A percentile compares a stretch with the other conserved stretches of the same genome.
These are phyloP conservation scores for Drosophila quinaria DNA, from an alignment of 2,888 invertebrate genomes.

Conservation along the genomic window DNA sequence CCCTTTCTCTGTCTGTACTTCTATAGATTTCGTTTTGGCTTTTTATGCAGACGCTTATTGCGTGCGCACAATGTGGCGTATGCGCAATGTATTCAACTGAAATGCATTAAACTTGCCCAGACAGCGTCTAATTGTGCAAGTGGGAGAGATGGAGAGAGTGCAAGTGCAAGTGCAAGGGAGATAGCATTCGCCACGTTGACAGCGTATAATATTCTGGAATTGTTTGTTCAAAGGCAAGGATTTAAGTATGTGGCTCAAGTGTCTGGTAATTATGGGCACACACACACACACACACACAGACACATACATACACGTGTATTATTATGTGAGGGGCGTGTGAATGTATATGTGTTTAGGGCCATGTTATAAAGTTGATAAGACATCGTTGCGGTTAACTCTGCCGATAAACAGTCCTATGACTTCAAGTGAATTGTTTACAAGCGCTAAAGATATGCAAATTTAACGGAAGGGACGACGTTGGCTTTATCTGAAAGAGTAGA, in stretches of 20 bases:
- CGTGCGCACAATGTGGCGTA: slow-evolving; percentile 71
- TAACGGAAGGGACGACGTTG: slow-evolving; percentile 20
- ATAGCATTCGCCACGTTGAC: background rate
- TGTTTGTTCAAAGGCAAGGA: slow-evolving; percentile 54
- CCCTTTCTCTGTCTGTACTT: background rate
- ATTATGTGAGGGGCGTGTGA: slow-evolving; percentile 1
- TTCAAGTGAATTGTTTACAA: slow-evolving; percentile 34
- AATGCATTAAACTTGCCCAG: slow-evolving; percentile 62
- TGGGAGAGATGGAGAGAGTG: background rate
- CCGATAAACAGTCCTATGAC: slow-evolving; percentile 46
- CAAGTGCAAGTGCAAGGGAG: background rate
- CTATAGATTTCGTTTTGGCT: slow-evolving; percentile 22
- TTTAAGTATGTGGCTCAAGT: slow-evolving; percentile 61
- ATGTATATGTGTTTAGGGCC: slow-evolving; percentile 21
- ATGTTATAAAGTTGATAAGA: slow-evolving; percentile 52
- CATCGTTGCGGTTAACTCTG: slow-evolving; percentile 42
- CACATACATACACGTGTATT: background rate
- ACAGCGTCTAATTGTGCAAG: slow-evolving; percentile 30
- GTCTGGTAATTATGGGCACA: slow-evolving; percentile 53
- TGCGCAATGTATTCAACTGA: slow-evolving; percentile 62
- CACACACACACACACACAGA: slow-evolving; percentile 3
- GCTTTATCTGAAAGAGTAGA: slow-evolving; percentile 21
- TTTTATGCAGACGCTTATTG: slow-evolving; percentile 62
- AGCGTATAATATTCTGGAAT: slow-evolving; percentile 55
- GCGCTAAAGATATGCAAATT: slow-evolving; percentile 51